Conservation (phyloP, 1,140 invertebrate species). For the Tetraneura akinire region DNA sequence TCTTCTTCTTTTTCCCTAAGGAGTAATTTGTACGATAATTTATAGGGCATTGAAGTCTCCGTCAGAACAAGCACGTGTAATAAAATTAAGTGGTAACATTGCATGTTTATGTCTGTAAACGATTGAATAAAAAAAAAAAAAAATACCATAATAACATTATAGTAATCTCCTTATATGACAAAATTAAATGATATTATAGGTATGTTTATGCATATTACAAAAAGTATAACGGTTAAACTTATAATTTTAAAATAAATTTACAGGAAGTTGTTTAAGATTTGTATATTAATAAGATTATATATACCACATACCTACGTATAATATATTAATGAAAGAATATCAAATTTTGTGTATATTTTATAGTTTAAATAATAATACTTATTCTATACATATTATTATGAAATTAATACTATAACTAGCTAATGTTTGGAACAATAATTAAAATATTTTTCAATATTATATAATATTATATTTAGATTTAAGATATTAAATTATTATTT, state of each 20-base stretch:
- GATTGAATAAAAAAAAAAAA: neutral
- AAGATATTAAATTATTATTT: too few relatives aligned
- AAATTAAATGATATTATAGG: neutral
- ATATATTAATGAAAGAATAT: neutral
- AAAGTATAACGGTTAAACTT: neutral
- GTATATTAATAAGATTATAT: neutral
- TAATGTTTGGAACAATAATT: too few relatives aligned
- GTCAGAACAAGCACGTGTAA: neutral
- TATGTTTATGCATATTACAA: neutral
- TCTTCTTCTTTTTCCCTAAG: neutral
- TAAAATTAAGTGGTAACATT: constrained; percentile 13
- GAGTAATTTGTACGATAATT: constrained; percentile 39
- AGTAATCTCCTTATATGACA: neutral
- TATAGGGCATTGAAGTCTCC: constrained; percentile 44
- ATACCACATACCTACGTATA: too few relatives aligned
- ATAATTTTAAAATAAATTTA: neutral
- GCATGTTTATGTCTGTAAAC: neutral
- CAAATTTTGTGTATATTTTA: neutral
- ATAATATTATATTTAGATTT: too few relatives aligned
- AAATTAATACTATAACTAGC: too few relatives aligned
- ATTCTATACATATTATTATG: too few relatives aligned
- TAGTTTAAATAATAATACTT: neutral
- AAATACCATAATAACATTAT: too few relatives aligned
- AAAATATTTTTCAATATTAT: too few relatives aligned
- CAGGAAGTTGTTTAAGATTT: constrained; percentile 4